Base-by-base conservation (phyloP, 1,140 invertebrate genomes). In the Hycleus phaleratus region DNA sequence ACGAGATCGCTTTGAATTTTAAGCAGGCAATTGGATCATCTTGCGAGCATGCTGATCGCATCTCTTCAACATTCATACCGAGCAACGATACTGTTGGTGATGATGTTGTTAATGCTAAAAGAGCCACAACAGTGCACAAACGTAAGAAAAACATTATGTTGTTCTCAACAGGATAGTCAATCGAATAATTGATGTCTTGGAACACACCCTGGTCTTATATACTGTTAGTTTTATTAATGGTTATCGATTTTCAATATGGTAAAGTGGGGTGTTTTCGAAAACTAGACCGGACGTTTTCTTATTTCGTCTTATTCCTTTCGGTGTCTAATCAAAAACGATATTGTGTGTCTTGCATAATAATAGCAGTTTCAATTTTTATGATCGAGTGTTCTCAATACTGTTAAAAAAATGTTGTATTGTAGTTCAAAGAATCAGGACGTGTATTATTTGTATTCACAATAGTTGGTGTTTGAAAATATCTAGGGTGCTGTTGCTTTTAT, bases 11-110 rank as follows among this genome's bases (percentile, higher is more conserved):
- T 68, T 87, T 88, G 74, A 83, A 87, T 73, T 90, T 90, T 73
- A 90, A 84, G 75, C 88, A 91, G 25, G 86, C 82, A 43, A 89
- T 80, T 5, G 86, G 85, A 69, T 91, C 88, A 66, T 85, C 85
- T 26, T 68, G 67, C 38, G 79, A 77, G 69, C 86, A 90, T 63
- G 86, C 82, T 24, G 76, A 77, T 65, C 84, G 82, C 72, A 87
- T 85, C 69, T 88, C 85, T 64, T 86, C 85, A 4, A 88, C 82
- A 69, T 85, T 80, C 24, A 77, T 74, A 61, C 87, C 83, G 79
- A 88, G 81, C 55, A 79, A 77, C n/a, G 79, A 82, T 57, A 80
- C 82, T 65, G 81, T 86, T 10, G 83, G 83, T 59, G 82, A 80
- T 40, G 79, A 81, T 42, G 75, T 70, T 6, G 79, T 77, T 45